These are phyloP conservation scores for Eudyptes chrysolophus DNA, from an alignment of 2,113 vertebrate species.

Conservation along the genomic window DNA sequence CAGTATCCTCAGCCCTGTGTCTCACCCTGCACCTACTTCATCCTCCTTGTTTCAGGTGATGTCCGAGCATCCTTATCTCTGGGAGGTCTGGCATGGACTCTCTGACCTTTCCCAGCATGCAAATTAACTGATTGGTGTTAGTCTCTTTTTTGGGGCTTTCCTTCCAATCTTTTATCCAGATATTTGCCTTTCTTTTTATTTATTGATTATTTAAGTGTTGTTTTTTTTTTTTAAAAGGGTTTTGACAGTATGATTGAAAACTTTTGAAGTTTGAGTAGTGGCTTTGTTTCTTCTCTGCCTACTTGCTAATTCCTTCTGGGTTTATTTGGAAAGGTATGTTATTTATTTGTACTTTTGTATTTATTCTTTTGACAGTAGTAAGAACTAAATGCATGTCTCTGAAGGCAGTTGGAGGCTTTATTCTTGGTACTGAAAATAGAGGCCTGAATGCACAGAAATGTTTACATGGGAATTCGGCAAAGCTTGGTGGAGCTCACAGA, in stretches of 20 bases:
- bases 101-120: background rate
- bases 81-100: background rate
- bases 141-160: background rate
- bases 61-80: background rate
- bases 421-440: background rate
- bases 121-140: background rate
- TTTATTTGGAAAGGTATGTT: conserved; percentile 15
- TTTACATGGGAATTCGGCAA: background rate
- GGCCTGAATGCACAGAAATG: background rate
- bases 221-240: background rate
- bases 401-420: background rate
- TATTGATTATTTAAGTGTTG: background rate
- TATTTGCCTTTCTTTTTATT: background rate
- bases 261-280: background rate
- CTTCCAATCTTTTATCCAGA: background rate
- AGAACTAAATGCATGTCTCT: background rate
- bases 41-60: background rate
- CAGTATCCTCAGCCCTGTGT: background rate
- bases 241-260: background rate
- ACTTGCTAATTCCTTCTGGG: background rate
- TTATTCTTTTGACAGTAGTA: background rate
- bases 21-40: background rate
- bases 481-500: background rate
- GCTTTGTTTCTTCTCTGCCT: background rate
- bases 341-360: conserved; percentile 7